phyloP scores from a whole-genome alignment of 2,113 vertebrate species.

The Grallaria varia region DNA sequence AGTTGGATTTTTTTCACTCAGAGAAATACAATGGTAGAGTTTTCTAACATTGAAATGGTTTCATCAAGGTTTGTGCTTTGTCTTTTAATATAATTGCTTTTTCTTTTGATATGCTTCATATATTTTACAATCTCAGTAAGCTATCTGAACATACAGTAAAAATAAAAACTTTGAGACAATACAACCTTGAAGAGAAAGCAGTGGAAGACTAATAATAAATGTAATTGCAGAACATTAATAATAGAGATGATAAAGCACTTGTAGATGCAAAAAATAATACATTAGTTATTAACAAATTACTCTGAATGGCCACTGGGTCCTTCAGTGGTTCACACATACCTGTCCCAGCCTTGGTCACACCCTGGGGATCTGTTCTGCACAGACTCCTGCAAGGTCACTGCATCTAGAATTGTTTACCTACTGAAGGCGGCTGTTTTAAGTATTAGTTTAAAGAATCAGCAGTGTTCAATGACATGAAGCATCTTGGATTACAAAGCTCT shows the following conservation, averaged over 20 bases:
- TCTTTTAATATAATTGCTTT: not conserved
- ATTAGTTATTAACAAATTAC: not conserved
- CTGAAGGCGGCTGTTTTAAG: not conserved
- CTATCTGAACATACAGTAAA: not conserved
- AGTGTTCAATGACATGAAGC: not conserved
- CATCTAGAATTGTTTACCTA: not conserved
- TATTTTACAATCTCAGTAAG: not conserved
- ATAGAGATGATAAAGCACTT: not conserved
- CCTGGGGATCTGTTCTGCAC: not conserved
- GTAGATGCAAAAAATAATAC: not conserved
- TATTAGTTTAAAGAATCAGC: not conserved
- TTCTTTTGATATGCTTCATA: not conserved
- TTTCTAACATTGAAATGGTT: not conserved
- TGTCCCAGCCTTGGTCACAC: not conserved
- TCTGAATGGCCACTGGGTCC: not conserved
- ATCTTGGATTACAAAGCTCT: not conserved
- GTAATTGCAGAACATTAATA: not conserved
- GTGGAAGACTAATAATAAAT: not conserved
- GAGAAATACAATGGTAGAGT: not conserved
- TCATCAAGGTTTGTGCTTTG: not conserved
- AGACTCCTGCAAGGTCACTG: not conserved
- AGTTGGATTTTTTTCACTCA: not conserved
- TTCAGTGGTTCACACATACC: not conserved
- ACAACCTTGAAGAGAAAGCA: not conserved
- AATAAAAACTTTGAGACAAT: not conserved